Base-by-base conservation (phyloP, 2,888 invertebrate genomes). In the Heliconius cydno region DNA sequence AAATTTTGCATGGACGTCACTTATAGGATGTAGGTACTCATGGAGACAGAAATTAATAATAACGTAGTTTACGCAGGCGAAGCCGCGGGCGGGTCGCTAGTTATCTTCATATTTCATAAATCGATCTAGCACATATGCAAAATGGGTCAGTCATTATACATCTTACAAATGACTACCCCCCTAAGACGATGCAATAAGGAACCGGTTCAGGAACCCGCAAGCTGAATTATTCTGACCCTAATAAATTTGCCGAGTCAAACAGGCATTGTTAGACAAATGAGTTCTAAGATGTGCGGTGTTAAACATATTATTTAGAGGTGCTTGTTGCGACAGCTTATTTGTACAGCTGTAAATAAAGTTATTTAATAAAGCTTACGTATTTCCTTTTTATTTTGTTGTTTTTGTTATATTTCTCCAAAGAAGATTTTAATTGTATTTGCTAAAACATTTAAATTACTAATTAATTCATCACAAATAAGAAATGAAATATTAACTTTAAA, bases 181-280 rank as follows among this genome's bases (percentile, higher is more conserved):
- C 89, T 90, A 91, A 93, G 92, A 91, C 90, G 90, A 89, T 89
- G 92, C 92, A 93, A 92, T 93, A 93, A 94, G 92, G 92, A 93
- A 90, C 88, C 86, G 88, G 89, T 91, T 90, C 90, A 89, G 92
- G 90, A 92, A 91, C 93, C 92, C 92, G 88, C 92, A 92, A 92
- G 92, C 92, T 92, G 93, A 92, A 93, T 93, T 94, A 94, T 92
- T 93, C 90, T 92, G 92, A 94, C 94, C 94, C 93, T 94, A 94
- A 94, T 94, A 94, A 94, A 94, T 94, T 93, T 91, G 85, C 90
- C 89, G 86, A 92, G 93, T 91, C 93, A 92, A 93, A 93, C 92
- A 86, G 89, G 89, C 88, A 91, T 90, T 92, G 93, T 93, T 89
- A 90, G 92, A 93, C 92, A 92, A 94, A 94, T 94, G 90, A 91